Evolutionary conservation across 2,888 invertebrate genomes (phyloP).

Genomic region (Drosophila tripunctata): DNA sequence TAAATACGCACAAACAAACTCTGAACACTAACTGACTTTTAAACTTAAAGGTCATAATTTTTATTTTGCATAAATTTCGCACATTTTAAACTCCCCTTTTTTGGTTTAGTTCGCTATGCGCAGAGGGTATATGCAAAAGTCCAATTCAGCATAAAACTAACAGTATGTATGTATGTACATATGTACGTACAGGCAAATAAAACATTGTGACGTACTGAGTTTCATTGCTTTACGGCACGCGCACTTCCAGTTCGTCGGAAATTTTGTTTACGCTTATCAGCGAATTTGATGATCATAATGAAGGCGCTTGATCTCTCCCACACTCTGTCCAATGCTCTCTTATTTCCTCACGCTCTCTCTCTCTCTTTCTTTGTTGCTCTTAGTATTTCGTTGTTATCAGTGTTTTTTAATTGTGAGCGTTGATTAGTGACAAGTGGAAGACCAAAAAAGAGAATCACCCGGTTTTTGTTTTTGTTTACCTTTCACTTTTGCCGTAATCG

Average conservation of each 20-base stretch:
- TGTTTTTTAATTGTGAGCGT: conserved; percentile 16
- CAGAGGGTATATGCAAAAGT: conserved; percentile 7
- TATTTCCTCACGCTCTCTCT: neutral
- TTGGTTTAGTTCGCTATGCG: neutral
- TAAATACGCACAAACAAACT: too few species aligned
- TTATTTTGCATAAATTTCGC: neutral
- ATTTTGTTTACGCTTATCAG: conserved; percentile 26
- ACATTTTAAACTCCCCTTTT: neutral
- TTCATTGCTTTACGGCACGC: conserved; percentile 52
- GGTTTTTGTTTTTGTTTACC: conserved; percentile 50
- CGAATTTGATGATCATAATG: conserved; percentile 30
- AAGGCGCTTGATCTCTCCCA: conserved; percentile 17
- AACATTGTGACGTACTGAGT: conserved; percentile 50
- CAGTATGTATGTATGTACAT: neutral
- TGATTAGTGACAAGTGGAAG: conserved; percentile 47
- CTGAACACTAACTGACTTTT: too few species aligned
- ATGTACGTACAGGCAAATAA: too few species aligned
- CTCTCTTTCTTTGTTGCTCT: neutral
- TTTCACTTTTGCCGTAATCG: conserved; percentile 55
- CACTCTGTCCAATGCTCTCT: neutral
- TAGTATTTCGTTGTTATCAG: conserved; percentile 24
- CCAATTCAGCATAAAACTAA: conserved; percentile 29
- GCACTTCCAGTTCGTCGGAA: conserved; percentile 35
- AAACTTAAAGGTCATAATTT: too few species aligned
- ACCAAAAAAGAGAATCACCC: conserved; percentile 18